Evolutionary conservation across 1,140 invertebrate species (phyloP).

Genomic region (Tetramorium alpestre): DNA sequence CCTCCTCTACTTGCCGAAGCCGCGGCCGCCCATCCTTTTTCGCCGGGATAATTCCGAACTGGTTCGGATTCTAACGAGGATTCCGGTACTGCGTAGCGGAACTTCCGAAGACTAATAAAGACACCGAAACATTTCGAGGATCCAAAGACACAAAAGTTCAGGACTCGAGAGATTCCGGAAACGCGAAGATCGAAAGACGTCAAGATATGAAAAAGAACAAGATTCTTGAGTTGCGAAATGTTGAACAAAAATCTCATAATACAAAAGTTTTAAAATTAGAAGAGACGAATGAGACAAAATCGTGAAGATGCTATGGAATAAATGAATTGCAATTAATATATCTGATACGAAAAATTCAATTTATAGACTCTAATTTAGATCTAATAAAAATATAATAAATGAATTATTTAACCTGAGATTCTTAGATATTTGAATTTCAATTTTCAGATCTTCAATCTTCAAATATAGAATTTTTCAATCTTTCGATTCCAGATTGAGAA

Average conservation of each 20-base stretch:
- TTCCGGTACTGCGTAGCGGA: not conserved
- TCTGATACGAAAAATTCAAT: not conserved
- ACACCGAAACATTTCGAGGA: slow-evolving; percentile 41
- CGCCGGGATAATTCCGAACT: slow-evolving; percentile 45
- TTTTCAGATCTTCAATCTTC: not conserved
- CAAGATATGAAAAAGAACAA: not conserved
- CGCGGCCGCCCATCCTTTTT: not conserved
- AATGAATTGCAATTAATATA: not conserved
- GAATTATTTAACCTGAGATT: not conserved
- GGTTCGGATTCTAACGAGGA: slow-evolving; percentile 46
- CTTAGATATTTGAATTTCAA: not conserved
- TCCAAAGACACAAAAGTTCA: slow-evolving; percentile 28
- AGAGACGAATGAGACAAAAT: not conserved
- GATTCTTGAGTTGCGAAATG: not conserved
- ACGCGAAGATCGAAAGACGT: not conserved
- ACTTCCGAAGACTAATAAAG: slow-evolving; percentile 55
- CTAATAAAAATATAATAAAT: not conserved
- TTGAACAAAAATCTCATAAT: not conserved
- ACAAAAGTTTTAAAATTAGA: not conserved
- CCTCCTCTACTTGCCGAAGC: not conserved
- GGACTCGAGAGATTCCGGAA: not conserved
- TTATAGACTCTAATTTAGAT: not conserved
- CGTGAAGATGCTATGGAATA: not conserved
- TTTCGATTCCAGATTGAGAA: not conserved
- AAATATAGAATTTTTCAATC: not conserved